Conservation (phyloP, 2,888 invertebrate genomes). For the Apotomis betuletana region DNA sequence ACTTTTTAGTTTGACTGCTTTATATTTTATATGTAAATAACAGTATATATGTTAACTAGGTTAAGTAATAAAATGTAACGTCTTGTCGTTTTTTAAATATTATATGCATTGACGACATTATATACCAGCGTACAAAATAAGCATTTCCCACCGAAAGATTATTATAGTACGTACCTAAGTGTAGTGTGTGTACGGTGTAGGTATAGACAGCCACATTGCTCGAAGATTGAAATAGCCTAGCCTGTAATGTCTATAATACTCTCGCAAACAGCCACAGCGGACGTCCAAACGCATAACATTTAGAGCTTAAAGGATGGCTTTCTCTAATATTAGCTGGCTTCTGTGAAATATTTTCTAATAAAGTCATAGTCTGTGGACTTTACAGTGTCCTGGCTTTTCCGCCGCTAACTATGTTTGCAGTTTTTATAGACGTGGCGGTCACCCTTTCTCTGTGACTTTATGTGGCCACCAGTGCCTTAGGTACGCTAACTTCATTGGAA, state of each 20-base stretch:
- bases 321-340: conserved; percentile 27
- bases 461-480: conserved; percentile 37
- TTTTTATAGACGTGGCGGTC: conserved; percentile 52
- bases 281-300: conserved; percentile 28
- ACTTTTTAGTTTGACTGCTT: no score
- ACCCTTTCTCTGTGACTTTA: conserved; percentile 47
- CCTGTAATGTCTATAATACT: not conserved
- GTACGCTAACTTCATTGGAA: conserved; percentile 38
- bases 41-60: no score
- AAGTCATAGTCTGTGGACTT: conserved; percentile 45
- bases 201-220: no score
- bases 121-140: no score
- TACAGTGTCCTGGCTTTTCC: conserved; percentile 40
- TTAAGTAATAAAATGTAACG: no score
- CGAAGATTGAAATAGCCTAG: not conserved
- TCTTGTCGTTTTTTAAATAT: no score
- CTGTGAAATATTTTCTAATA: conserved; percentile 45
- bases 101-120: no score
- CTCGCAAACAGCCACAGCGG: conserved; percentile 1
- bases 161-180: no score
- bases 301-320: conserved; percentile 14
- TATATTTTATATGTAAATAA: no score
- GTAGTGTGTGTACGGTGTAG: no score
- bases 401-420: conserved; percentile 57
- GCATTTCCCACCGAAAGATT: no score